Evolutionary conservation across 2,888 invertebrate species (phyloP), one percentile per base, ranked within the genome.

Genomic region (Erebia aethiops): DNA sequence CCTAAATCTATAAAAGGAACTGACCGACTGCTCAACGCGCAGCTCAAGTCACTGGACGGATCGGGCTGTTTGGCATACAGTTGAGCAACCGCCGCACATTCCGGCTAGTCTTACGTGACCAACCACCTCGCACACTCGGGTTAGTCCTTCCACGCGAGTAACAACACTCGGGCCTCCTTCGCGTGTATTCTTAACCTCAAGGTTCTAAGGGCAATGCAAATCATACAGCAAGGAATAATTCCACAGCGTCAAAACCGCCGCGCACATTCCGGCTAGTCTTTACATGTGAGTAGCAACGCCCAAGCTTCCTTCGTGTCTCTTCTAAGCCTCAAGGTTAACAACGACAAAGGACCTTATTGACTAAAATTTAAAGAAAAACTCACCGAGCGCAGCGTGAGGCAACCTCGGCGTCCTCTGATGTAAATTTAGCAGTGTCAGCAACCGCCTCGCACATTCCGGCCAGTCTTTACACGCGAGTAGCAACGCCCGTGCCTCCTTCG

Each of bases 231-330:
- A 21, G 21, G 21, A 21, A 21, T 21, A 21, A 21, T n/a, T n/a
- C n/a, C n/a, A 94, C 76, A 98, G 93, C 0, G 98, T n/a, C n/a
- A n/a, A 75, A 98, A 90, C 73, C 98, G 96, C 71, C 98, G 95
- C n/a, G 98, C 94, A 16, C 98, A 96, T 85, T 98, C 98, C 52
- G 97, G 95, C 95, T 98, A 96, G 81, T 98, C 98, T 87, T 98
- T 98, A 75, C 96, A 96, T 58, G 95, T 95, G 1, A 95, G 92
- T 69, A 96, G 85, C 74, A 96, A 88, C 71, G 95, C 95, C 61
- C 96, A 91, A 5, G 96, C 95, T 79, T 96, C 96, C 77, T 96
- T 95, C 41, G 91, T 92, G 80, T 95, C 96, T 54, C 95, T 93
- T 69, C 95, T 94, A 74, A 95, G 93, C 83, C 97, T 94, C 75